Evolutionary conservation across 2,888 invertebrate genomes (phyloP).

Genomic region (Troides helena): DNA sequence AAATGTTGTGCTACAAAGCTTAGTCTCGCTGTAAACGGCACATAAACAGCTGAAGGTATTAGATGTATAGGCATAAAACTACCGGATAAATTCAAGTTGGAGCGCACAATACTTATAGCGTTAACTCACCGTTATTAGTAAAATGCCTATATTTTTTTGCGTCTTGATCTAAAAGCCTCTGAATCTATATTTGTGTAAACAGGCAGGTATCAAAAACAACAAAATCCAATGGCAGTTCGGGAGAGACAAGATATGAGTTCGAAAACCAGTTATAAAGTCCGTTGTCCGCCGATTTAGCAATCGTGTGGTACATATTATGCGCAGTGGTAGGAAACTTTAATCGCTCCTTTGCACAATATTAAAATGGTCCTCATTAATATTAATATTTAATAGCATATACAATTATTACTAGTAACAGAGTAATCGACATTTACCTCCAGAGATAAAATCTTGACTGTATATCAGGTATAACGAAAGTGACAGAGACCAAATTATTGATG

Average conservation of each 20-base stretch:
- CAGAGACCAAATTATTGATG: too few species aligned
- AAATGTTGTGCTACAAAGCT: neutral
- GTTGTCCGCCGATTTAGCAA: constrained; percentile 26
- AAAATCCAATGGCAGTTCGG: constrained; percentile 19
- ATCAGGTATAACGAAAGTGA: too few species aligned
- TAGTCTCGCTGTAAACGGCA: neutral
- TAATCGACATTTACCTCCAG: too few species aligned
- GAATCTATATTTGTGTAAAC: constrained; percentile 5
- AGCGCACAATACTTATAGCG: neutral
- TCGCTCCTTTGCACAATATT: neutral
- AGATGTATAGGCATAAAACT: neutral
- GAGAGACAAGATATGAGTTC: constrained; percentile 22
- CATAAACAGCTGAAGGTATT: neutral
- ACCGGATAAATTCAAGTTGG: neutral
- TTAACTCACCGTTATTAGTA: neutral
- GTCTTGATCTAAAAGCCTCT: neutral
- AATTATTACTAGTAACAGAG: too few species aligned
- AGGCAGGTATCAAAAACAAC: constrained; percentile 17
- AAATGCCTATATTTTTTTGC: neutral
- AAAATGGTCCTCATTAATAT: neutral
- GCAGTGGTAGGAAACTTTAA: neutral
- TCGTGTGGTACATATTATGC: constrained; percentile 13
- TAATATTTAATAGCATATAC: neutral
- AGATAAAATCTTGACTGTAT: too few species aligned
- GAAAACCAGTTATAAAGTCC: constrained; percentile 26